Base-by-base conservation (phyloP, 2,113 vertebrate genomes). In the Gallinago undulata region DNA sequence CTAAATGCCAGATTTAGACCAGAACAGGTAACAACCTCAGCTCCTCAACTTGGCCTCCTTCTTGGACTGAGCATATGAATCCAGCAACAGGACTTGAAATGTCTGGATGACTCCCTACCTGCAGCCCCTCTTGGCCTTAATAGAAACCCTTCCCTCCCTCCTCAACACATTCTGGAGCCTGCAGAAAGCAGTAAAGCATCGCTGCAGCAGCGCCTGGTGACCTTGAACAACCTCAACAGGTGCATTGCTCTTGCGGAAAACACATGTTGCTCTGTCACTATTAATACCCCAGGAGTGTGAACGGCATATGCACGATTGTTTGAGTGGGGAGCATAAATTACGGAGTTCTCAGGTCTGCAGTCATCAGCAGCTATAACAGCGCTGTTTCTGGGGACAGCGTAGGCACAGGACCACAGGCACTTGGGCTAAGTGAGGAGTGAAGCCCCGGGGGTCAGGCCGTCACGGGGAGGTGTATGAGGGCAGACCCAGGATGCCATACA, bases 211-310 rank as follows among this genome's bases (percentile, higher is more conserved):
- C 0, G 1, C 70, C 79, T 64, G 22, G 25, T 90, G 96, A 97
- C 93, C 97, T 87, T 17, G 63, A 83, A 89, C 84, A 93, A 96
- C 95, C 92, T 92, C 78, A 87, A 94, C 93, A 96, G 96, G 93
- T 96, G 93, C 84, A 48, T 19, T 60, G 74, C 67, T 91, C 81
- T 84, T 83, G 74, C 12, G 19, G 96, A 91, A 95, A 96, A 90
- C 89, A 94, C 76, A 78, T 59, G 69, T 62, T 86, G 76, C 91
- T 90, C 60, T 31, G 95, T 50, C 86, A 87, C 96, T 97, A 94
- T 96, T 94, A 96, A 96, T 97, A 94, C 57, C 75, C 60, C 1
- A 1, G 33, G 64, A 92, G 90, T 84, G 93, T 75, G 90, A 97
- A 94, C 22, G 50, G 76, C 75, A 87, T 85, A 81, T 80, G 87